Evolutionary conservation across 2,797 vertebrate genomes (phyloP).

Genomic region (Xiphorhynchus erythropygius): DNA sequence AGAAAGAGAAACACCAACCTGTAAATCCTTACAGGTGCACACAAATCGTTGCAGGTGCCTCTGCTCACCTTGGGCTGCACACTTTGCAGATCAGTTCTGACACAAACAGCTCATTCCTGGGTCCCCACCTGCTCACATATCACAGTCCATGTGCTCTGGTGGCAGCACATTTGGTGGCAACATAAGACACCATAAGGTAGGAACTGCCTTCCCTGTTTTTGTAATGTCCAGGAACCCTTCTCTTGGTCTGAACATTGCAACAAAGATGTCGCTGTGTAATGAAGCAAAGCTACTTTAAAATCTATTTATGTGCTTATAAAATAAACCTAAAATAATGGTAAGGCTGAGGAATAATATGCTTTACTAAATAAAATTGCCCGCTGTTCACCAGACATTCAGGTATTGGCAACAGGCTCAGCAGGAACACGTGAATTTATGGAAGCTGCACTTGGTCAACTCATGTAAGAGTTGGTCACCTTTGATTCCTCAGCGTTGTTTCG

Average conservation of each 20-base stretch:
- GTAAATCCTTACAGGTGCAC: background rate
- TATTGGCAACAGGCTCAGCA: fast-evolving
- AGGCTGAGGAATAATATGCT: background rate
- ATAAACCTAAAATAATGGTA: background rate
- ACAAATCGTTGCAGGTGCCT: background rate
- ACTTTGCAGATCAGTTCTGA: fast-evolving
- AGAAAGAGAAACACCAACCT: fast-evolving
- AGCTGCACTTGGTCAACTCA: fast-evolving
- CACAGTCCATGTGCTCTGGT: background rate
- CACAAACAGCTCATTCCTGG: background rate
- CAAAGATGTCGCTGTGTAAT: fast-evolving
- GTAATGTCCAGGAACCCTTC: background rate
- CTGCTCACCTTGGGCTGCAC: background rate
- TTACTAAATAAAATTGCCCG: background rate
- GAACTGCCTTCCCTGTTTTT: background rate
- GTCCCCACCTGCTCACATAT: background rate
- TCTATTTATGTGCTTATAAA: background rate
- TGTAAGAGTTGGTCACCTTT: background rate
- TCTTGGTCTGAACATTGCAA: background rate
- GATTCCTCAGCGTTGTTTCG: background rate
- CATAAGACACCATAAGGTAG: background rate
- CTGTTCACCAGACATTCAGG: background rate
- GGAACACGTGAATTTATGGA: background rate
- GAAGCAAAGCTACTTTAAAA: background rate
- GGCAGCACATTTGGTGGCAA: background rate